These are phyloP conservation scores for Harpalus rubripes DNA, from an alignment of 2,888 invertebrate genomes.

Conservation along the genomic window DNA sequence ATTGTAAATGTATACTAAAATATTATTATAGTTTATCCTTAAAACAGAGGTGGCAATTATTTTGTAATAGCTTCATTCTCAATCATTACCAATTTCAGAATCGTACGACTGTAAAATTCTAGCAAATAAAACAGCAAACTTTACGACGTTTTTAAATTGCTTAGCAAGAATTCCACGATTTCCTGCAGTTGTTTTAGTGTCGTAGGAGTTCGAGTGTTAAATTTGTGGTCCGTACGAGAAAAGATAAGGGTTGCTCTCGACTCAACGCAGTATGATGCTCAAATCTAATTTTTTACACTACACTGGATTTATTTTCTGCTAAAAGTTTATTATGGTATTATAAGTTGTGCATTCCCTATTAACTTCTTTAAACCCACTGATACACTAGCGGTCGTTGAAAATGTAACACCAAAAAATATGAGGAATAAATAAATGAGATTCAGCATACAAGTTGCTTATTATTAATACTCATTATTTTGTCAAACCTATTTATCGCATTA, in stretches of 20 bases:
- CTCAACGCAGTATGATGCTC: background rate
- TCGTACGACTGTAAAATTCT: background rate
- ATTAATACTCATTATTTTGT: too few relatives aligned
- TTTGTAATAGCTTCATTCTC: background rate
- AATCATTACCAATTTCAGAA: conserved; percentile 8
- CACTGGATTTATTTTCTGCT: background rate
- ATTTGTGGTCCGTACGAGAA: conserved; percentile 38
- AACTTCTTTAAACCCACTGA: too few relatives aligned
- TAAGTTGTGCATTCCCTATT: too few relatives aligned
- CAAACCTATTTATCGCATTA: too few relatives aligned
- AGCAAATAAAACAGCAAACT: conserved; percentile 22
- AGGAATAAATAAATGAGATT: too few relatives aligned
- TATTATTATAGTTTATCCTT: too few relatives aligned
- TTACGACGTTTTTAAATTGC: conserved; percentile 47
- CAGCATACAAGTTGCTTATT: too few relatives aligned
- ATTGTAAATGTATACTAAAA: too few relatives aligned
- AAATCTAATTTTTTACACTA: background rate
- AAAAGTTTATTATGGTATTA: background rate
- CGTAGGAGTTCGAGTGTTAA: conserved; percentile 38
- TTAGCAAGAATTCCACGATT: background rate
- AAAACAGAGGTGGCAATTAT: background rate
- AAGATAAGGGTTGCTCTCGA: conserved; percentile 9
- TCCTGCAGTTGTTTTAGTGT: conserved; percentile 42
- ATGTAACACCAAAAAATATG: too few relatives aligned
- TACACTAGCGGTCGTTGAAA: too few relatives aligned